A percentile compares a stretch with the other conserved stretches of the same genome.
Evolutionary conservation across 2,797 vertebrate genomes (phyloP).

Genomic region (Helostoma temminkii): DNA sequence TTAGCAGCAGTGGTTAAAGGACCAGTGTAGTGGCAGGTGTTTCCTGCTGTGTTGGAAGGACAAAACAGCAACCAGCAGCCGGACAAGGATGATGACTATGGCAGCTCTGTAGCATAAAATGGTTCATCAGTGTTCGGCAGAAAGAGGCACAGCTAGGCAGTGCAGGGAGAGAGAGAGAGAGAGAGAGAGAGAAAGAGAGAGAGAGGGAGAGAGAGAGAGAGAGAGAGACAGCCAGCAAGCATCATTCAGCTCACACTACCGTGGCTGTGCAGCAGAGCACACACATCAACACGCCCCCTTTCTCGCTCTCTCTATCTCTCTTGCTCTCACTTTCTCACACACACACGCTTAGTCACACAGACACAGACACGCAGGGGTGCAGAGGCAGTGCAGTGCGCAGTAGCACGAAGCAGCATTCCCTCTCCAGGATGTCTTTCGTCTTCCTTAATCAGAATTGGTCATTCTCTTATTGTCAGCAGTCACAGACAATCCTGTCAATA

Average conservation of each 20-base stretch:
- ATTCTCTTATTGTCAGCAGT: slow-evolving; percentile 65
- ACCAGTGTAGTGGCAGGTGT: slow-evolving; percentile 68
- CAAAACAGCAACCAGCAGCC: slow-evolving; percentile 62
- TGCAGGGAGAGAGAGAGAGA: slow-evolving; percentile 56
- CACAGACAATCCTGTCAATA: slow-evolving; percentile 66
- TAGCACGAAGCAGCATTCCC: slow-evolving; percentile 63
- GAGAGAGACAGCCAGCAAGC: slow-evolving; percentile 73
- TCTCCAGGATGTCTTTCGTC: slow-evolving; percentile 72
- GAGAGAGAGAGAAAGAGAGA: slow-evolving; percentile 60
- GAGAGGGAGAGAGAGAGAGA: slow-evolving; percentile 57
- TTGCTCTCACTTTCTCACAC: slow-evolving; percentile 54
- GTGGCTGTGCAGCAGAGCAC: slow-evolving; percentile 84
- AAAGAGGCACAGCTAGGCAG: slow-evolving; percentile 81
- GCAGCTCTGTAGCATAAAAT: slow-evolving; percentile 84
- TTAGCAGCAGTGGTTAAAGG: slow-evolving; percentile 67
- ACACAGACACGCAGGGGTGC: slow-evolving; percentile 70
- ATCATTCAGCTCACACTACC: slow-evolving; percentile 84
- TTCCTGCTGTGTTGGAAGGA: slow-evolving; percentile 77
- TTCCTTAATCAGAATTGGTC: slow-evolving; percentile 65
- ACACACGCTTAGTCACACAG: slow-evolving; percentile 67
- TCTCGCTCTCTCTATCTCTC: slow-evolving; percentile 61
- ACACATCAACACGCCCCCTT: slow-evolving; percentile 85
- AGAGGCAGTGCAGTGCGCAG: slow-evolving; percentile 81
- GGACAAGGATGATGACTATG: slow-evolving; percentile 68
- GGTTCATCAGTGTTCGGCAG: slow-evolving; percentile 85